These are phyloP conservation scores for Tympanuchus pallidicinctus DNA, from an alignment of 2,113 vertebrate species.

Conservation along the genomic window DNA sequence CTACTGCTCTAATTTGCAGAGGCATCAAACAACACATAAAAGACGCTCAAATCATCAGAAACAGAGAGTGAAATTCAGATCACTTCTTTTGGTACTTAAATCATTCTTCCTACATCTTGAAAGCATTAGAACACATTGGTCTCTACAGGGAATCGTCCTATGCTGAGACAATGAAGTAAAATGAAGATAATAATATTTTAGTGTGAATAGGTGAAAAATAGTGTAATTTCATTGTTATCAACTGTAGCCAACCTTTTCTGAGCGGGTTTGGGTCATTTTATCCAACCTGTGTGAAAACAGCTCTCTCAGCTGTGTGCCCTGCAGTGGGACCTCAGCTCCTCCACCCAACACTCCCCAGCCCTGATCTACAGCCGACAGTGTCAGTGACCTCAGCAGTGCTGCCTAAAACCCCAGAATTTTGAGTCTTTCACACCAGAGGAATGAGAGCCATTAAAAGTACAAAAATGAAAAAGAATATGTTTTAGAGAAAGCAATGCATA, in stretches of 20 bases:
- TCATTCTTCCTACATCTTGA: neutral
- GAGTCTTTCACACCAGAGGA: neutral
- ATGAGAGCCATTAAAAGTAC: neutral
- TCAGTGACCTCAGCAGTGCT: neutral
- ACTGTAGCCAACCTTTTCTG: neutral
- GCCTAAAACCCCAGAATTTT: neutral
- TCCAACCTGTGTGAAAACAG: neutral
- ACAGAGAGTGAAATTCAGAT: neutral
- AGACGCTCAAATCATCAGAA: neutral
- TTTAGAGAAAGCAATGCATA: neutral
- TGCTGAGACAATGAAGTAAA: neutral
- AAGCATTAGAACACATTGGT: neutral
- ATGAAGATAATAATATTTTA: neutral
- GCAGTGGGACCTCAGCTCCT: neutral
- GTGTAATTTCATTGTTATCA: neutral
- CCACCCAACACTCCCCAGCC: neutral
- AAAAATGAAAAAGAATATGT: rapidly evolving
- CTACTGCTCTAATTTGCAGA: neutral
- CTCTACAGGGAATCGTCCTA: rapidly evolving
- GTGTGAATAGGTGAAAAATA: rapidly evolving
- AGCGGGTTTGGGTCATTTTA: neutral
- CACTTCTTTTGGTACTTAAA: neutral
- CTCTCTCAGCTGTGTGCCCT: neutral
- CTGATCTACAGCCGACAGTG: neutral
- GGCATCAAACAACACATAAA: neutral